Evolutionary conservation across 2,797 vertebrate species (phyloP), one percentile per base, ranked within the genome.

Genomic region (Protosalanx chinensis): DNA sequence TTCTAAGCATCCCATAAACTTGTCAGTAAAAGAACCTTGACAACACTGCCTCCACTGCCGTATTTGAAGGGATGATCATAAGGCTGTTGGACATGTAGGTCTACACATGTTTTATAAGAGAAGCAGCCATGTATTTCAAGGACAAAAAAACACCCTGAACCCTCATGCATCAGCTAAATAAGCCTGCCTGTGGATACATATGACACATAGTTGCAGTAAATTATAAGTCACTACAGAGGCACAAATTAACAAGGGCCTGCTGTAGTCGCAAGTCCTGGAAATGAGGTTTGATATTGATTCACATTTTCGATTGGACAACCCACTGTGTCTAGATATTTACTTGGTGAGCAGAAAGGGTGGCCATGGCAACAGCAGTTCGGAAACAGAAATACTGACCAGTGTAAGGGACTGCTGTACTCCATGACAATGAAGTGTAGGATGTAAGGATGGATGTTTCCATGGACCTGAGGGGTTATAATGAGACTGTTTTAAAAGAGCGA

Each of bases 251-350:
- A 84, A 79, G 78, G 71, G 72, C 74, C 83, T 78, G 81, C 83
- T 72, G 79, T 60, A 82, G 82, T 86, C 88, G 82, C 78, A 82
- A 79, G 79, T 84, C 76, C 83, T 88, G 74, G 82, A 84, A 88
- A 90, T 87, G 89, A 86, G 76, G 90, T 89, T 88, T 87, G 72
- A 81, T 89, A 89, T 90, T 72, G 89, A 90, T 81, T 87, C 80
- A 74, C 80, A 72, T 63, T 75, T 85, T 81, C 35, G 41, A 81
- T 82, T 68, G 76, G 74, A 78, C 71, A 73, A 79, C 68, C 73
- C 71, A 65, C 7, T 75, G 46, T 73, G 29, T 79, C 60, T 57
- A 72, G 70, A 33, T 74, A 66, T 68, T 62, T 66, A 73, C 71
- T 81, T 82, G 66, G 76, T 68, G 56, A 77, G 71, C 75, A 74